Base-by-base conservation (phyloP, 2,797 vertebrate species). In the Lithobates pipiens region DNA sequence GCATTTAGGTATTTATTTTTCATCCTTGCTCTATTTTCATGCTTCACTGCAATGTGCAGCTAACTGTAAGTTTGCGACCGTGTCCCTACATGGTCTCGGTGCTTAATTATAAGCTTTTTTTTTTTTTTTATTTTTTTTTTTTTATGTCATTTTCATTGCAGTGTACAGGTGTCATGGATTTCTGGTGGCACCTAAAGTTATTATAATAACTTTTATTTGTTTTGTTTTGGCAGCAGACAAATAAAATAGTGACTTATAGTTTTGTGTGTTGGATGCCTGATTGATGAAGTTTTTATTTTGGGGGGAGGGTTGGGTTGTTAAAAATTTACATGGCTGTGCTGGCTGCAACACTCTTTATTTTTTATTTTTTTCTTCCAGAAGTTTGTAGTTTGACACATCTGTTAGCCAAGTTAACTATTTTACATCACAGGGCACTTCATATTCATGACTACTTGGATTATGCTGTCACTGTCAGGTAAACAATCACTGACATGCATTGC, bases 1-100 rank as follows among this genome's bases (percentile, higher is more conserved):
- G 61, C 67, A 16, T 85, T 67, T 87, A 61, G 76, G 61, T 87
- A 87, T 87, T 87, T 87, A 87, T 86, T 44, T 85, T 70, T 82
- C 29, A 16, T 65, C n/a, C 67, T 79, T 78, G 67, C 46, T 27
- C 76, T 32, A 29, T 23, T n/a, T 73, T 39, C 76, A 2, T 67
- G 29, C 16, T 42, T 68, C 57, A n/a, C 76, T 80, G 76, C 70
- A 46, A 73, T 61, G 39, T 78, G 29, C 70, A 34, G 29, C 42
- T 78, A 25, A 32, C 54, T n/a, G 69, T 39, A 78, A 27, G 42
- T 71, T 78, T 86, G 32, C 27, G 71, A 39, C 69, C 15, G 57
- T 76, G 65, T 27, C 39, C 11, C 57, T 68, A 61, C 44, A 57
- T 50, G 25, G 21, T 10, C 39, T 46, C 42, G 25, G 65, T 72